Percentiles rank a stretch among this genome's conserved stretches.
Conservation (phyloP, 2,888 invertebrate genomes). For the Drosophila paramelanica region DNA sequence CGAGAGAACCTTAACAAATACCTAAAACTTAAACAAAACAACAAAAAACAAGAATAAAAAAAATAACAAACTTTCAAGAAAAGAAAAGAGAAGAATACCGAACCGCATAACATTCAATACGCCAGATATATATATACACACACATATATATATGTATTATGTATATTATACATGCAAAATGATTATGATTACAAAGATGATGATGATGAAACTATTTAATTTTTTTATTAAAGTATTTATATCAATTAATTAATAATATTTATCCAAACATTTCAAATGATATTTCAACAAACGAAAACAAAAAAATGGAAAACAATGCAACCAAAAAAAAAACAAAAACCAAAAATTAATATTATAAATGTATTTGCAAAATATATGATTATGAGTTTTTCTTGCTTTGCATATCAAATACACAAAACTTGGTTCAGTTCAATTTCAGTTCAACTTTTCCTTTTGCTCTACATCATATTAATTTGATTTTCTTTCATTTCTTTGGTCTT, state of each 20-base stretch:
- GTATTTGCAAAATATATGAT: slow-evolving; percentile 83
- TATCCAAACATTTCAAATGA: slow-evolving; percentile 79
- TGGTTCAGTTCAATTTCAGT: slow-evolving; percentile 52
- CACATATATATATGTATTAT: slow-evolving; percentile 31
- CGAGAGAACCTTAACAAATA: slow-evolving; percentile 16
- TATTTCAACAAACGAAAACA: slow-evolving; percentile 68
- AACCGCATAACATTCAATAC: slow-evolving; percentile 41
- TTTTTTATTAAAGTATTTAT: slow-evolving; percentile 80
- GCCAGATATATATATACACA: slow-evolving; percentile 24
- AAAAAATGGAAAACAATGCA: slow-evolving; percentile 54
- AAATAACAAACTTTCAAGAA: neutral
- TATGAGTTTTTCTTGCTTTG: slow-evolving; percentile 83
- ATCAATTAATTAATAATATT: slow-evolving; percentile 78
- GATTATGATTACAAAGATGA: slow-evolving; percentile 46
- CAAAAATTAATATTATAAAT: slow-evolving; percentile 83
- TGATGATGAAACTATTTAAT: slow-evolving; percentile 65
- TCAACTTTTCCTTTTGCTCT: slow-evolving; percentile 21
- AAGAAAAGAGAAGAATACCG: slow-evolving; percentile 6
- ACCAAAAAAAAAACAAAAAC: slow-evolving; percentile 38
- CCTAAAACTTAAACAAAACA: slow-evolving; percentile 27
- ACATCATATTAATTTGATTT: slow-evolving; percentile 9
- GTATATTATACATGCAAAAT: slow-evolving; percentile 44
- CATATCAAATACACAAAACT: slow-evolving; percentile 68
- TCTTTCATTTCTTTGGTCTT: neutral
- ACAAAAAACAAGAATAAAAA: slow-evolving; percentile 6